Conservation (phyloP, 2,888 invertebrate genomes). For the Augiades crinisus region DNA sequence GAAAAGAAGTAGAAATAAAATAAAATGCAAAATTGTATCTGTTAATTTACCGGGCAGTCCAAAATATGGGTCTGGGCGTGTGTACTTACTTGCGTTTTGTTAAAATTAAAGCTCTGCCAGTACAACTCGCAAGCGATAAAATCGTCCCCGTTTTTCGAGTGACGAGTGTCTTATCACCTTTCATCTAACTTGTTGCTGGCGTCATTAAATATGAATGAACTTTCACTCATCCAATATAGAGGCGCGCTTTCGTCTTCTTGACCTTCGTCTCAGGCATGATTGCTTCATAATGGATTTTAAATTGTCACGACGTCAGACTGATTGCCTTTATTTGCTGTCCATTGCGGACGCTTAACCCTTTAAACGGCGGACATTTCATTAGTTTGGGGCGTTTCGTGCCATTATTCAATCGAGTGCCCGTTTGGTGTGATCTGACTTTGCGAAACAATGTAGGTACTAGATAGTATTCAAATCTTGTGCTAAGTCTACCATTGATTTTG, state of each 20-base stretch:
- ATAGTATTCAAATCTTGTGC: no score
- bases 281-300: constrained; percentile 63
- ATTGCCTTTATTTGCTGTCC: constrained; percentile 45
- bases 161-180: constrained; percentile 6
- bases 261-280: constrained; percentile 46
- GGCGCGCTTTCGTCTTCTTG: constrained; percentile 26
- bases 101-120: no score
- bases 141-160: not conserved
- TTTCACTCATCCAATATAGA: constrained; percentile 30
- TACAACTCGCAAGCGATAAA: not conserved
- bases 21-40: no score
- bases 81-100: no score
- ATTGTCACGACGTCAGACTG: constrained; percentile 51
- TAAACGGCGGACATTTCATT: constrained; percentile 38
- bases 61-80: no score
- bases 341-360: constrained; percentile 38
- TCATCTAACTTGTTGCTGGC: constrained; percentile 23
- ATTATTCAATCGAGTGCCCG: constrained; percentile 34
- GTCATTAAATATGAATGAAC: constrained; percentile 28
- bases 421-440: not conserved
- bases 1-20: no score
- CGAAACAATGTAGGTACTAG: not conserved
- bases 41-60: no score
- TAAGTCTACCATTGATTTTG: no score
- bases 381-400: constrained; percentile 34